Conservation (phyloP, 2,113 vertebrate species). For the Amblyornis subalaris region DNA sequence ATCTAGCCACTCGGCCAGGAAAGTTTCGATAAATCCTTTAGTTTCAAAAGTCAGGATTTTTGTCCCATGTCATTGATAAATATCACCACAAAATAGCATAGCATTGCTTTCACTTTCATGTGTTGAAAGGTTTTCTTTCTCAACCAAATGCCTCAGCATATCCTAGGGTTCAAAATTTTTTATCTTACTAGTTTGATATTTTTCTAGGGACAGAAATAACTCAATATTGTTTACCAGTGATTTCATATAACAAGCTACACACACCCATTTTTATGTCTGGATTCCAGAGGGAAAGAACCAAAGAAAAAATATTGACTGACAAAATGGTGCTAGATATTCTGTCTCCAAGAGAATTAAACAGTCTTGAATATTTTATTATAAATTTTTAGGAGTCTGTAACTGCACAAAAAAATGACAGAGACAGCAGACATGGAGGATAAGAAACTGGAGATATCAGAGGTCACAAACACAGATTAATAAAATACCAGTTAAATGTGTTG, state of each 20-base stretch:
- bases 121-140: background rate
- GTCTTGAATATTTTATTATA: background rate
- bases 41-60: background rate
- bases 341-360: slow-evolving; percentile 8
- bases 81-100: background rate
- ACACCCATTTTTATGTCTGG: slow-evolving; percentile 18
- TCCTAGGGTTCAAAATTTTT: background rate
- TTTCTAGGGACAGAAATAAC: background rate
- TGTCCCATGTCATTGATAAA: background rate
- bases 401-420: background rate
- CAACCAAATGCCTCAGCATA: background rate
- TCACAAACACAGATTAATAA: background rate
- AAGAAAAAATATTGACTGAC: background rate
- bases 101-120: background rate
- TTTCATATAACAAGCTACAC: background rate
- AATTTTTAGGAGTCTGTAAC: background rate
- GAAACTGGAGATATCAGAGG: background rate
- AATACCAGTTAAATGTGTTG: background rate
- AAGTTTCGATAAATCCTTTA: background rate
- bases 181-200: background rate
- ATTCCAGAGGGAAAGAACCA: background rate
- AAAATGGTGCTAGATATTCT: background rate
- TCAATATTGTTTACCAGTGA: background rate
- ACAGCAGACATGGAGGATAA: background rate
- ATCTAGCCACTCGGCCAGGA: background rate